Percentiles rank a stretch among this genome's conserved stretches.
Conservation (phyloP, 1,140 invertebrate species). For the Ditylenchus dipsaci region DNA sequence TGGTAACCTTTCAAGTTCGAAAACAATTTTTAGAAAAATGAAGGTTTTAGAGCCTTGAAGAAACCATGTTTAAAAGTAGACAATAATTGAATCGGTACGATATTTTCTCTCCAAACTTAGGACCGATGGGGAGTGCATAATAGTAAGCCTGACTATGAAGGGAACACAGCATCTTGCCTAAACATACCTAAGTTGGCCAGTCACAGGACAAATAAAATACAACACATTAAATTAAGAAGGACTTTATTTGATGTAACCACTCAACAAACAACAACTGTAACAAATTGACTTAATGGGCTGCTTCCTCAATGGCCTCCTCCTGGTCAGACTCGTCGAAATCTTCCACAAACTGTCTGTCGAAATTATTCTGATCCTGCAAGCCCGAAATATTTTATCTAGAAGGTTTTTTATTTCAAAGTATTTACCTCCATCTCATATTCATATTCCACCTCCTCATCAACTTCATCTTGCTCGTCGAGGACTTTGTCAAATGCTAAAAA, state of each 20-base stretch:
- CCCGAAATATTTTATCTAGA: constrained; percentile 6
- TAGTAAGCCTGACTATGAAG: no score
- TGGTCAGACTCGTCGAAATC: constrained; percentile 57
- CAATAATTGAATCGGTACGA: no score
- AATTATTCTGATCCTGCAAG: not conserved
- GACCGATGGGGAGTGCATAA: no score
- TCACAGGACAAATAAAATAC: no score
- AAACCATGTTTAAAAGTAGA: no score
- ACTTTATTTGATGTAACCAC: not conserved
- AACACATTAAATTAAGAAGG: no score
- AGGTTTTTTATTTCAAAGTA: not conserved
- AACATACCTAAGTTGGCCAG: no score
- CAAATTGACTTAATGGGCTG: not conserved
- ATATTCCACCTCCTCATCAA: constrained; percentile 34
- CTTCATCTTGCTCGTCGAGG: constrained; percentile 44
- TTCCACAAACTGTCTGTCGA: constrained; percentile 54
- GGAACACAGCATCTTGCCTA: no score
- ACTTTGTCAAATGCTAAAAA: constrained; percentile 48
- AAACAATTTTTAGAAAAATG: no score
- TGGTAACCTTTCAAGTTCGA: no score
- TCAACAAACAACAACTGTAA: not conserved
- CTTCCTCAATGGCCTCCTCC: constrained; percentile 49
- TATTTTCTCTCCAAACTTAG: no score
- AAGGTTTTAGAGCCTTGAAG: no score
- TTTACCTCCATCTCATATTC: constrained; percentile 27